Conservation (phyloP, 2,113 vertebrate genomes). For the Chaenogobius annularis region DNA sequence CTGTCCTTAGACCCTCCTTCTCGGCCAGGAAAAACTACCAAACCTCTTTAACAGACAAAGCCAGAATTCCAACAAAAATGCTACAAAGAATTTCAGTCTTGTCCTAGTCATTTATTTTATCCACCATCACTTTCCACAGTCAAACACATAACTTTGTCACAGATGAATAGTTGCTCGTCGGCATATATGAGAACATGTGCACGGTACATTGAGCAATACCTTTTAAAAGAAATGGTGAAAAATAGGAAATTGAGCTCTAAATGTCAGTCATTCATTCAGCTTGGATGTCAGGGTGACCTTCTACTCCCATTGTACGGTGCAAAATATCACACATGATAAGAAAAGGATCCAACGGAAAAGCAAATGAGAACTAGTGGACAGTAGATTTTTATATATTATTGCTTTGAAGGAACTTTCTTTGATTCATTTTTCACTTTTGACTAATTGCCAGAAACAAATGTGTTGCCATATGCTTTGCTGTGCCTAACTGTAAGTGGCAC, state of each 20-base stretch:
- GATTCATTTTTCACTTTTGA: slow-evolving; percentile 6
- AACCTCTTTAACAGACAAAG: too few species aligned
- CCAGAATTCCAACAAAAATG: neutral
- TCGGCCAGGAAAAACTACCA: too few species aligned
- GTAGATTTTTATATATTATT: slow-evolving; percentile 8
- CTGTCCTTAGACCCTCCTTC: too few species aligned
- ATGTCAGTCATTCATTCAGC: slow-evolving; percentile 85
- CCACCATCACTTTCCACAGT: slow-evolving; percentile 32
- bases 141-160: slow-evolving; percentile 37
- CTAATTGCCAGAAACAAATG: slow-evolving; percentile 3
- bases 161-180: slow-evolving; percentile 27
- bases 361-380: slow-evolving; percentile 29
- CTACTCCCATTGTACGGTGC: slow-evolving; percentile 73
- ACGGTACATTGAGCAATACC: slow-evolving; percentile 37
- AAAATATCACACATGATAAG: slow-evolving; percentile 80
- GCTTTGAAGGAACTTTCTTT: slow-evolving; percentile 9
- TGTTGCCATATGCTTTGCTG: slow-evolving; percentile 8
- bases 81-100: slow-evolving; percentile 12
- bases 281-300: slow-evolving; percentile 77
- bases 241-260: slow-evolving; percentile 77
- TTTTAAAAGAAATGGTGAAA: slow-evolving; percentile 74
- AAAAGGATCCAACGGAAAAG: slow-evolving; percentile 54
- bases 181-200: neutral
- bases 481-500: slow-evolving; percentile 39
- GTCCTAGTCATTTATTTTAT: slow-evolving; percentile 47